Conservation (phyloP, 1,140 invertebrate genomes). For the Dysdera silvatica region DNA sequence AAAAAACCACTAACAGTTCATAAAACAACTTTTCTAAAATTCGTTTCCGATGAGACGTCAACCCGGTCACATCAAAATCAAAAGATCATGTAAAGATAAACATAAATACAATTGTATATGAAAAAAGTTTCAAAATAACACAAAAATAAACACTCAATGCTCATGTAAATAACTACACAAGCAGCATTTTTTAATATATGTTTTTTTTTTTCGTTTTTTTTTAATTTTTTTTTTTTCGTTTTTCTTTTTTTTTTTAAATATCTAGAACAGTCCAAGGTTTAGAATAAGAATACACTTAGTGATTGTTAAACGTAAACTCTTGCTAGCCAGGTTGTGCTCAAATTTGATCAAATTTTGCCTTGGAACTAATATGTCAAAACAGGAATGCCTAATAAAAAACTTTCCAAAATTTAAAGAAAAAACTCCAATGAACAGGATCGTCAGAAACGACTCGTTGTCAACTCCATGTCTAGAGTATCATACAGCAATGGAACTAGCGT, state of each 20-base stretch:
- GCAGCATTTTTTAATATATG: background rate
- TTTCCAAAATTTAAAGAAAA: too few relatives aligned
- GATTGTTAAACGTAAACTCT: slow-evolving; percentile 24
- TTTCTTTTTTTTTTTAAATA: background rate
- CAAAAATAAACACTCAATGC: slow-evolving; percentile 34
- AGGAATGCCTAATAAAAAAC: slow-evolving; percentile 27
- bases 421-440: too few relatives aligned
- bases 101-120: slow-evolving; percentile 41
- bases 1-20: slow-evolving; percentile 26
- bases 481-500: too few relatives aligned
- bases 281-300: slow-evolving; percentile 27
- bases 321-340: slow-evolving; percentile 22
- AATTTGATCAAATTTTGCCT: too few relatives aligned
- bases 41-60: slow-evolving; percentile 30
- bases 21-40: slow-evolving; percentile 31
- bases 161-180: slow-evolving; percentile 3
- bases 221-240: too few relatives aligned
- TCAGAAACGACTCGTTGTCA: too few relatives aligned
- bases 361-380: too few relatives aligned
- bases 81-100: slow-evolving; percentile 37
- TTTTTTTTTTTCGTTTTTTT: slow-evolving; percentile 1
- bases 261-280: slow-evolving; percentile 5
- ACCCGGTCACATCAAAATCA: slow-evolving; percentile 28
- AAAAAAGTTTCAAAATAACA: slow-evolving; percentile 42
- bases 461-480: too few relatives aligned